Base-by-base conservation (phyloP, 2,888 invertebrate species). In the Noctua pronuba region DNA sequence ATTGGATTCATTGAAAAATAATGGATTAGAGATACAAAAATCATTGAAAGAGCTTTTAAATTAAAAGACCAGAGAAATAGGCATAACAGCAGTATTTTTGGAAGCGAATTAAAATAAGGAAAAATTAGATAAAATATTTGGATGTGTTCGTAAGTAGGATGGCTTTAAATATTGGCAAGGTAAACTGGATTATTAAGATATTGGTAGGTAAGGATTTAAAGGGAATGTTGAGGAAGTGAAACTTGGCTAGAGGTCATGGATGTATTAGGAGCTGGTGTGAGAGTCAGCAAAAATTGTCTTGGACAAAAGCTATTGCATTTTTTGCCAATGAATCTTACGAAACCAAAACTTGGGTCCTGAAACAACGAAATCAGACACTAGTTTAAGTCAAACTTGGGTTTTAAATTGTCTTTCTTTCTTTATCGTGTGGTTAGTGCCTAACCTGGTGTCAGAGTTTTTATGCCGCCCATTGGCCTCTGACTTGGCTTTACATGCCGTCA, bases 151-250 rank as follows among this genome's bases (percentile, higher is more conserved):
- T 78, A 79, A 28, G 41, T 72, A 69, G 75, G 28, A 83, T 28
- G 60, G 86, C 86, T 84, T 86, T 84, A 84, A 86, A 6, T 82
- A 73, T 82, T 62, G 77, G 55, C n/a, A 38, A 73, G 71, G 60
- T 71, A 77, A 62, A 81, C 60, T 67, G 70, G 58, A 71, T 44
- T 77, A 18, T 31, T 81, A 55, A 73, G 52, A 65, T 65, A 58
- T 60, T 80, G 28, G 49, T 83, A 83, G 74, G 41, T 55, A 62
- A 35, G 31, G 21, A 21, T 35, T 62, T 35, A 55, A 46, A 24
- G 18, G n/a, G 41, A 46, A n/a, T 31, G 0, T 70, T 64, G 55
- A 68, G 55, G 24, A 73, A 86, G 58, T 83, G 2, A 41, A 71
- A 77, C 41, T 73, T n/a, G 44, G 24, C 11, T 69, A 7, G 44